Evolutionary conservation across 2,888 invertebrate species (phyloP), one percentile per base, ranked within the genome.

Genomic region (Euphydryas editha): DNA sequence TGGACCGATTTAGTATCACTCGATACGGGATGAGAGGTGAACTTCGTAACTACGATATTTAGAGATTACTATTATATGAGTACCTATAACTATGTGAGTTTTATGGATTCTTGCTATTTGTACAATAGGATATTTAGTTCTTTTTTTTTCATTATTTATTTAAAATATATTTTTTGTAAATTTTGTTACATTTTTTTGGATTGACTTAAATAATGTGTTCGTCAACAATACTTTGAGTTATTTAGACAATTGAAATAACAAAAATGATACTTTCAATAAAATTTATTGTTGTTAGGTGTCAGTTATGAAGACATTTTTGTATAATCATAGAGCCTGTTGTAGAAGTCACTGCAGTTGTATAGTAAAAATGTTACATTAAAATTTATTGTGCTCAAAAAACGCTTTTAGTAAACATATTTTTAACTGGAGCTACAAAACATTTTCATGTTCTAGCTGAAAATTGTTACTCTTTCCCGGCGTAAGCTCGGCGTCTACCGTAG

Each of bases 381-480:
- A 84, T 80, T 87, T 86, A 91, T 90, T 85, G 89, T 88, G 90
- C 90, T 86, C 90, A 83, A 90, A 91, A 90, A 83, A 71, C 84
- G 88, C 88, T 89, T 88, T 85, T 81, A 84, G 82, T 81, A 85
- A 90, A 87, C 86, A 87, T 86, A 88, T 91, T 90, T 89, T 84
- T 79, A 83, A 82, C 78, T 83, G 82, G 82, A 84, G 84, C 83
- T 85, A 85, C 84, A 88, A 91, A 90, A 89, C 85, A 87, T 91
- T 92, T 90, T 86, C 89, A 89, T 88, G 87, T 90, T 88, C 81
- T 83, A 85, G 85, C 84, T 89, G 90, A 85, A 90, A 90, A 91
- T 90, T 86, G 90, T 91, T 85, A 86, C 88, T 85, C 87, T 85
- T 86, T 82, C 82, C 76, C 76, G 79, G 74, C 75, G 79, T 73